Evolutionary conservation across 2,888 invertebrate species (phyloP), one percentile per base, ranked within the genome.

Genomic region (Athalia rosae): DNA sequence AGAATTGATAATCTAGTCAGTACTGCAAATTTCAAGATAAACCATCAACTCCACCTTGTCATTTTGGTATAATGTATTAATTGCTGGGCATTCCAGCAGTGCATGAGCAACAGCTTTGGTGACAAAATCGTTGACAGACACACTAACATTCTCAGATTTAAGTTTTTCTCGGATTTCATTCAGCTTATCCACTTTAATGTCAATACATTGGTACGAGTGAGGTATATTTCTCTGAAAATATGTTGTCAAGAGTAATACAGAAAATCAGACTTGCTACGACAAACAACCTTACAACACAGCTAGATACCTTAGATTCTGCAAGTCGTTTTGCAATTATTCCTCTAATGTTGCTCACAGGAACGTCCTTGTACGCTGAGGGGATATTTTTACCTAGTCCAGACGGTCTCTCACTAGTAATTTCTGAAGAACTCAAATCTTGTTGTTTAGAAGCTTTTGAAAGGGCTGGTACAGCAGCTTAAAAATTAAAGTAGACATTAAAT

Each of bases 121-220:
- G 53, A 94, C 90, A 82, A 94, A 93, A 86, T 94, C 94, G 87
- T 94, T 94, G 8, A 94, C 88, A 3, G 94, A 94, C 0, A 94
- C 91, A 79, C 91, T 92, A 45, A 92, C 85, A 43, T 92, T 92
- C 13, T 92, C 90, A 4, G 84, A 87, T 85, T 90, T 90, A 43
- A 94, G 87, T 81, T 92, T 90, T 80, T 91, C 91, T 11, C 94
- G 89, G 1, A 93, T 83, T 66, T 89, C 87, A 5, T 89, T 84
- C 11, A 94, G 84, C 61, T 91, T 90, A 82, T 92, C 91, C 59
- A 93, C 90, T 76, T 90, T 88, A 77, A 93, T 92, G 66, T 92
- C 91, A 48, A 92, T 90, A n/a, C 90, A 90, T n/a, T 91, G 90
- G 85, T 94, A 94, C 1, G 93, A 91, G 88, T 94, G 94, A n/a